Conservation (phyloP, 2,797 vertebrate species). For the Anolis apletophallus region DNA sequence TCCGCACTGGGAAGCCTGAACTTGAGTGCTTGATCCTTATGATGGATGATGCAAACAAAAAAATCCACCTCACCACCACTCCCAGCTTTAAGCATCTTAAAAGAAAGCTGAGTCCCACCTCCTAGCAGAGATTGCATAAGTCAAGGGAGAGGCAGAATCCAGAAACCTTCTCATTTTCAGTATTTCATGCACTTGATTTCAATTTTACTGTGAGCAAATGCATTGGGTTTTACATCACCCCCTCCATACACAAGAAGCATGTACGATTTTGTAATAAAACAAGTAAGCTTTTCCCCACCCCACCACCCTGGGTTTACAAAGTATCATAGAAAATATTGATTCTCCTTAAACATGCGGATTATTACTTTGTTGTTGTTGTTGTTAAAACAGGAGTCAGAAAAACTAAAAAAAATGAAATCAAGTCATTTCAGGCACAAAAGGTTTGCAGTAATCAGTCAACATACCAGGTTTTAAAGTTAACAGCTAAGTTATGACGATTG, state of each 20-base stretch:
- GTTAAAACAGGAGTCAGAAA: constrained; percentile 39
- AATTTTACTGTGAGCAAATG: constrained; percentile 37
- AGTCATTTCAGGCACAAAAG: constrained; percentile 74
- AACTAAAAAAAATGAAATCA: neutral
- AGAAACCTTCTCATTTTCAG: neutral
- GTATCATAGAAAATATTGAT: constrained; percentile 50
- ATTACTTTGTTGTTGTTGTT: constrained; percentile 60
- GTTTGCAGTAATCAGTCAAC: constrained; percentile 72
- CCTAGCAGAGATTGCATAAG: constrained; percentile 31
- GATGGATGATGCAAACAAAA: constrained; percentile 27
- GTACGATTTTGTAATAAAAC: constrained; percentile 21
- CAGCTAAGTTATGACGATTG: constrained; percentile 67
- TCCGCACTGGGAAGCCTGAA: neutral
- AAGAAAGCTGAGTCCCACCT: neutral
- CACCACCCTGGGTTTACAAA: neutral
- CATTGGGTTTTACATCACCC: constrained; percentile 14
- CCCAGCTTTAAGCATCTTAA: constrained; percentile 11
- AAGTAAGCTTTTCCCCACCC: neutral
- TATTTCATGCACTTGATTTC: neutral
- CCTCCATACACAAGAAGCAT: neutral
- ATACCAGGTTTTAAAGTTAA: constrained; percentile 70
- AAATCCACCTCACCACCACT: neutral
- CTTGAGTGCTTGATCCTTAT: constrained; percentile 7
- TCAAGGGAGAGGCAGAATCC: constrained; percentile 20
- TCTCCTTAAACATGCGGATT: constrained; percentile 76